Conservation (phyloP, 2,113 vertebrate species). For the Henicopernis longicauda region DNA sequence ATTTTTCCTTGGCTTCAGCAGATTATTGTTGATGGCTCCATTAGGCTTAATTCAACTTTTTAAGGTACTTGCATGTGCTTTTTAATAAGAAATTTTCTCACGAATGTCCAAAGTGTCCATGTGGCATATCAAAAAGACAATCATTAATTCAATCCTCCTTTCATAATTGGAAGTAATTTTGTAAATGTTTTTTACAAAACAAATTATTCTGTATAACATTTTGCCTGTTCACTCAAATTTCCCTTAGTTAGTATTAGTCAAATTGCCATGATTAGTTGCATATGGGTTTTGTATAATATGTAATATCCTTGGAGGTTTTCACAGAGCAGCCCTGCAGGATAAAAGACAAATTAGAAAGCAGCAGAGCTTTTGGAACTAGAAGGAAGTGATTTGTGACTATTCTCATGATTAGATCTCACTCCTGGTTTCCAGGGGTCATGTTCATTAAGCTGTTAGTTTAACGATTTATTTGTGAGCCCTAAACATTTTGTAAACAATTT, state of each 20-base stretch:
- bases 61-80: background rate
- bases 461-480: background rate
- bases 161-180: background rate
- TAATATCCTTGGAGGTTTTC: background rate
- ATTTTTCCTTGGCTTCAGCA: background rate
- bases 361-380: background rate
- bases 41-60: background rate
- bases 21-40: background rate
- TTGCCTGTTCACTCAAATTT: background rate
- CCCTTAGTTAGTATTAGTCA: background rate
- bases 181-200: background rate
- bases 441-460: background rate
- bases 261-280: background rate
- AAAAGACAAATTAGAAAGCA: background rate
- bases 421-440: background rate
- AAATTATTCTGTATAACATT: background rate
- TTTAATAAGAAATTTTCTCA: background rate
- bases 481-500: background rate
- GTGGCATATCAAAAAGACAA: background rate
- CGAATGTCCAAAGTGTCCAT: background rate
- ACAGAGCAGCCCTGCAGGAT: background rate
- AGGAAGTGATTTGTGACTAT: background rate
- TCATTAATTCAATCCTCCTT: background rate
- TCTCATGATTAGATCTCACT: background rate
- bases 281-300: background rate